Evolutionary conservation across 2,113 vertebrate genomes (phyloP).

Genomic region (Mola mola): DNA sequence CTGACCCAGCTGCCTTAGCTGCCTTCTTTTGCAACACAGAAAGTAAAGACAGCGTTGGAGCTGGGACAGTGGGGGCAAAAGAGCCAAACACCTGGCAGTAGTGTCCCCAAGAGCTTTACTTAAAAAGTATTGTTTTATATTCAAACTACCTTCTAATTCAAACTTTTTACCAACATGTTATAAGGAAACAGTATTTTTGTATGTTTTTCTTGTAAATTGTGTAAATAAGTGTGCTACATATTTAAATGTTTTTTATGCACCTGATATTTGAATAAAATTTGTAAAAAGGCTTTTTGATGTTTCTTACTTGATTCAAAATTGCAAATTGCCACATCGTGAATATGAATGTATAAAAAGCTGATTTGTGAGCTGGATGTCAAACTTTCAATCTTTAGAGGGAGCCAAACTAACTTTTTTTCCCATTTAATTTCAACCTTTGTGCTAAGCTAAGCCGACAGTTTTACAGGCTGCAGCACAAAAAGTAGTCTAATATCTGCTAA

Average conservation of each 20-base stretch:
- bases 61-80: slow-evolving; percentile 31
- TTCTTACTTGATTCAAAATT: too few relatives aligned
- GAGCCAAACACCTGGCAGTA: slow-evolving; percentile 66
- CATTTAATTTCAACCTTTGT: too few relatives aligned
- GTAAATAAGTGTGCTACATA: slow-evolving; percentile 30
- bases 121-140: background rate
- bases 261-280: slow-evolving; percentile 43
- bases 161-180: slow-evolving; percentile 11
- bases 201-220: slow-evolving; percentile 27
- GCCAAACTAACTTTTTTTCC: too few relatives aligned
- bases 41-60: slow-evolving; percentile 44
- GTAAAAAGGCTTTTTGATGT: background rate
- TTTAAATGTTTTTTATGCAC: slow-evolving; percentile 45
- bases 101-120: slow-evolving; percentile 27
- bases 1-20: slow-evolving; percentile 29
- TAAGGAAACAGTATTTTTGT: background rate
- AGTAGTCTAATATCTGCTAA: background rate
- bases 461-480: background rate
- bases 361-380: too few relatives aligned
- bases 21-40: slow-evolving; percentile 60
- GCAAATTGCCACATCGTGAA: too few relatives aligned
- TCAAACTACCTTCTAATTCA: slow-evolving; percentile 17
- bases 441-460: too few relatives aligned
- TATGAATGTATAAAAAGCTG: too few relatives aligned
- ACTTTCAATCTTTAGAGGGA: too few relatives aligned